phyloP scores from a whole-genome alignment of 2,113 vertebrate species.

The Kryptolebias marmoratus region DNA sequence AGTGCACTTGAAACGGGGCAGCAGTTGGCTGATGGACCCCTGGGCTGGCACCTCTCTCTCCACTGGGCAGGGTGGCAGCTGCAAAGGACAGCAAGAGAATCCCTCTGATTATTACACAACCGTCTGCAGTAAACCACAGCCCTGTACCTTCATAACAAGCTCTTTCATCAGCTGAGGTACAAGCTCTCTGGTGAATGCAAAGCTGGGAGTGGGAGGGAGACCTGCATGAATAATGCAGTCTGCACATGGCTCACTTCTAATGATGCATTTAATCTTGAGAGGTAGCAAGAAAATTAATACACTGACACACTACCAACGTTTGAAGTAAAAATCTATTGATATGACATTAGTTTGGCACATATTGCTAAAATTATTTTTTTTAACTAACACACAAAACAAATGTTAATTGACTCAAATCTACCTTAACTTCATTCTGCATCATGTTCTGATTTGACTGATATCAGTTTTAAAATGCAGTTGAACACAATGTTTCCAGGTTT shows the following conservation, averaged over 20 bases:
- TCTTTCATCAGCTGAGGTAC: slow-evolving; percentile 71
- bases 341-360: too few relatives aligned
- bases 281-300: slow-evolving; percentile 14
- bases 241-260: slow-evolving; percentile 54
- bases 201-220: slow-evolving; percentile 45
- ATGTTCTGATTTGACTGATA: not conserved
- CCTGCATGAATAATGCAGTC: slow-evolving; percentile 69
- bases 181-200: slow-evolving; percentile 45
- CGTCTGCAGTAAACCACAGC: slow-evolving; percentile 53
- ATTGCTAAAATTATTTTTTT: too few relatives aligned
- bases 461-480: too few relatives aligned
- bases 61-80: slow-evolving; percentile 63
- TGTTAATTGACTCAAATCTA: not conserved
- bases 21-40: slow-evolving; percentile 56
- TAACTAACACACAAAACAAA: not conserved
- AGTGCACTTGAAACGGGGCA: slow-evolving; percentile 43
- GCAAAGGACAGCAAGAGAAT: slow-evolving; percentile 60
- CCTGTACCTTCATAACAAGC: slow-evolving; percentile 40
- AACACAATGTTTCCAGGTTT: too few relatives aligned
- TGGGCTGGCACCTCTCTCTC: slow-evolving; percentile 49
- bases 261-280: slow-evolving; percentile 22
- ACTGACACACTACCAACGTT: not conserved
- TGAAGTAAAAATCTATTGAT: not conserved
- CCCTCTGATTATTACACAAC: slow-evolving; percentile 73
- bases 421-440: not conserved